Evolutionary conservation across 1,140 invertebrate genomes (phyloP), one percentile per base, ranked within the genome.

Genomic region (Maconellicoccus hirsutus): DNA sequence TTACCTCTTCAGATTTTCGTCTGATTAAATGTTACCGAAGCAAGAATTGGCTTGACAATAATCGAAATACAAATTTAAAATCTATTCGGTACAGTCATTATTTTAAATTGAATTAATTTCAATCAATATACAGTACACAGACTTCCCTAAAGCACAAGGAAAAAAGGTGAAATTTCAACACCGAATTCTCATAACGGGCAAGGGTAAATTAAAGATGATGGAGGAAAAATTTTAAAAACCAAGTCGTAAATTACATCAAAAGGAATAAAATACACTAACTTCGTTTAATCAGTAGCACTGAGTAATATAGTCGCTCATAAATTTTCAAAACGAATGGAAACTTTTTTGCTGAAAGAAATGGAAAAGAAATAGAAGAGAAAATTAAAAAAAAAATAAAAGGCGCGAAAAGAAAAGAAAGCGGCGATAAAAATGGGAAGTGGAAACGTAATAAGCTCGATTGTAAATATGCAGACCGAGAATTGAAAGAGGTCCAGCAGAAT

Each of bases 221-320:
- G 12, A 19, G 42, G 42, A 19, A 52, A 52, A 52, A 16, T 66
- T 66, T 26, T 8, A 66, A 66, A 66, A 25, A 66, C 21, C 10
- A 66, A 66, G 19, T 66, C 61, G 61, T 66, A 66, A 66, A 66
- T 66, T 66, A 66, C 21, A 26, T 66, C 16, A 66, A 25, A 23
- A 52, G 42, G n/a, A 23, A 23, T 3, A 25, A 66, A 66, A 66
- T 16, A 66, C 61, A 25, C 25, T 66, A 66, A 66, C 25, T 66
- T 66, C 61, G 61, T 66, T 66, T 66, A 66, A 66, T 66, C 61
- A 66, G 61, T 66, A 66, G 25, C 61, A 25, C 2, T 22, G 19
- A 66, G 25, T 19, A 66, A 66, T 66, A 66, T 66, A 66, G 21
- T 66, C 61, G 61, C 22, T 19, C 61, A 66, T 66, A 66, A 66